phyloP scores from a whole-genome alignment of 2,888 invertebrate species.

The Drosophila imparisetae region DNA sequence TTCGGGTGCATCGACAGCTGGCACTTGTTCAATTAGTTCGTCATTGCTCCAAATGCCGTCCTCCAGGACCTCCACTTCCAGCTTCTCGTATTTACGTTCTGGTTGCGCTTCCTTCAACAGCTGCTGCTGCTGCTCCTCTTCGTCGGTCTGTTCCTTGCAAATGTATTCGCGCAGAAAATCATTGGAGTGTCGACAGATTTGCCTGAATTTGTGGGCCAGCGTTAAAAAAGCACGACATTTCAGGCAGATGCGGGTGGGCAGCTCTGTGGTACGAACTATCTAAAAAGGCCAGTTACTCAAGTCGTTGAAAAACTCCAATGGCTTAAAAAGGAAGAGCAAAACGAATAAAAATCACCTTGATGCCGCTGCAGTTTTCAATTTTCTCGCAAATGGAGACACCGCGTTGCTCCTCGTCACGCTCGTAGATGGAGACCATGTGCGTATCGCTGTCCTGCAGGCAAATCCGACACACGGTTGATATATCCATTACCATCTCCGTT shows the following conservation, averaged over 20 bases:
- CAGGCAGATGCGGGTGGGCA: constrained; percentile 81
- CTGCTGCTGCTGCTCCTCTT: constrained; percentile 21
- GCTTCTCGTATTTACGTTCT: constrained; percentile 46
- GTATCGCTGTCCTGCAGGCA: constrained; percentile 76
- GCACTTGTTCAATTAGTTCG: constrained; percentile 51
- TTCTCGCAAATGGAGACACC: constrained; percentile 69
- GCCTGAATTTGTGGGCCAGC: constrained; percentile 82
- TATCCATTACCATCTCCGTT: constrained; percentile 56
- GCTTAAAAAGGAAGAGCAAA: background rate
- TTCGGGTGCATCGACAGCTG: constrained; percentile 6
- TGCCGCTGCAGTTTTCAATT: constrained; percentile 81
- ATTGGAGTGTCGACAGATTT: constrained; percentile 82
- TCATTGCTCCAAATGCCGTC: constrained; percentile 60
- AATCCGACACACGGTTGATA: constrained; percentile 75
- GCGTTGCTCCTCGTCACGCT: constrained; percentile 46
- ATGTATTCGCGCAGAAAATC: constrained; percentile 80
- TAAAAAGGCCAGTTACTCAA: constrained; percentile 31
- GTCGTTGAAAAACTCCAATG: too few relatives aligned
- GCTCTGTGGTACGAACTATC: constrained; percentile 68
- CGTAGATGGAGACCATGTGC: constrained; percentile 79
- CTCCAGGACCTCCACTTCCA: constrained; percentile 63
- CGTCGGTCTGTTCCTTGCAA: constrained; percentile 36
- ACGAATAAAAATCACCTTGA: constrained; percentile 62
- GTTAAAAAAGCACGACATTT: constrained; percentile 79
- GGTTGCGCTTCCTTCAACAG: background rate